phyloP scores from a whole-genome alignment of 1,140 invertebrate species.

The Coptotermes formosanus region DNA sequence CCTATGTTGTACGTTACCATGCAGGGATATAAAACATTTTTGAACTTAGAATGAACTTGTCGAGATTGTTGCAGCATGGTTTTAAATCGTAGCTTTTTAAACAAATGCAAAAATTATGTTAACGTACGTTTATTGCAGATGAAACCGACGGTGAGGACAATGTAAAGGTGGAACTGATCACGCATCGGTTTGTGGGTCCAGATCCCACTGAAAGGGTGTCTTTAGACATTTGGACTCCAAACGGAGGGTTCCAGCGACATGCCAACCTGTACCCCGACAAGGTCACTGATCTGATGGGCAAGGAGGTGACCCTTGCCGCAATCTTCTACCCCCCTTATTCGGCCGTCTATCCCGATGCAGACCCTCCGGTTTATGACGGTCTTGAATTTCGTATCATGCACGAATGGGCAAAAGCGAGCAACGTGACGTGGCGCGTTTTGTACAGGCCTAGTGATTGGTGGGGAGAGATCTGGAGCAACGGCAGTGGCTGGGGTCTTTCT shows the following conservation, averaged over 20 bases:
- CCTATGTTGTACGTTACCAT: too few relatives aligned
- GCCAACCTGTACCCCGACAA: background rate
- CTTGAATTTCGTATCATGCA: background rate
- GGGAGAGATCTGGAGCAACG: background rate
- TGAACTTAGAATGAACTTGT: too few relatives aligned
- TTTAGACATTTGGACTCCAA: background rate
- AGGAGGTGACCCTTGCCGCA: background rate
- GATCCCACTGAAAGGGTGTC: background rate
- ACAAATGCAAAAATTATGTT: too few relatives aligned
- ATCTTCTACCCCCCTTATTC: background rate
- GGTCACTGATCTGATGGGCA: background rate
- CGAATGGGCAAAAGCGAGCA: background rate
- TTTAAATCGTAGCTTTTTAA: too few relatives aligned
- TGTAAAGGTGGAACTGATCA: background rate
- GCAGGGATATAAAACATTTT: too few relatives aligned
- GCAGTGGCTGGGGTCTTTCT: background rate
- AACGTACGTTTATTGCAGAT: too few relatives aligned
- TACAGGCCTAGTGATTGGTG: background rate
- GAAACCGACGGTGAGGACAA: too few relatives aligned
- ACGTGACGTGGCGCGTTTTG: background rate
- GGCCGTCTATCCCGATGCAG: background rate
- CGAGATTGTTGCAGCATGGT: too few relatives aligned
- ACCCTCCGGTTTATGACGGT: background rate
- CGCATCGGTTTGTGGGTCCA: background rate
- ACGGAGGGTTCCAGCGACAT: background rate